Evolutionary conservation across 1,140 invertebrate species (phyloP), one percentile per base, ranked within the genome.

Genomic region (Ectropis grisescens): DNA sequence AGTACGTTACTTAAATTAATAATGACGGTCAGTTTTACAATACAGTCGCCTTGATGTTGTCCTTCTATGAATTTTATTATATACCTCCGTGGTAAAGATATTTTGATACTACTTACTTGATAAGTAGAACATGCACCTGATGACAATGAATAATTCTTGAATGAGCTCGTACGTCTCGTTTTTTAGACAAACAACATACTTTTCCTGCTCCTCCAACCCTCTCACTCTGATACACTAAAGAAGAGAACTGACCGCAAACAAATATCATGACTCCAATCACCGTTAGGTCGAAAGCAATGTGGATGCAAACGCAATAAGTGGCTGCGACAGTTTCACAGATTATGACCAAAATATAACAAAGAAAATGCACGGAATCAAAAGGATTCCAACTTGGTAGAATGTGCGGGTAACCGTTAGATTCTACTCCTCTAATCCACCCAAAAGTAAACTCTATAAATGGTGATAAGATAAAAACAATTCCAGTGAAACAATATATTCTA

Each of bases 181-280:
- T 41, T 14, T 37, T 39, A 3, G 29, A 41, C 11, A 64, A n/a
- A 9, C 24, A 29, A 30, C 14, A 58, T 4, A 35, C 28, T 12
- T 38, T 40, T 0, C 69, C 62, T 11, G 30, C 49, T 0, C 69
- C 60, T 2, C 55, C 69, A 10, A 74, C 65, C 10, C 35, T 32
- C 29, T 60, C 51, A 28, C 60, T 60, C 33, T 50, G 60, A 7
- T 48, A 15, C 11, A 47, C 54, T 1, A 78, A 34, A 29, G 59
- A 36, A 10, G 39, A 32, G 33, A 64, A 74, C 34, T 78, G 72
- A 2, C 69, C 72, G 13, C 57, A 55, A 11, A 69, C 38, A 19
- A 74, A 70, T 25, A 71, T 74, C 68, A 78, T 74, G 5, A 68
- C 31, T 2, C 69, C 69, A 0, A 68, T 38, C 4, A 48, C 41